Conservation (phyloP, 2,888 invertebrate species). For the Merodon equestris region DNA sequence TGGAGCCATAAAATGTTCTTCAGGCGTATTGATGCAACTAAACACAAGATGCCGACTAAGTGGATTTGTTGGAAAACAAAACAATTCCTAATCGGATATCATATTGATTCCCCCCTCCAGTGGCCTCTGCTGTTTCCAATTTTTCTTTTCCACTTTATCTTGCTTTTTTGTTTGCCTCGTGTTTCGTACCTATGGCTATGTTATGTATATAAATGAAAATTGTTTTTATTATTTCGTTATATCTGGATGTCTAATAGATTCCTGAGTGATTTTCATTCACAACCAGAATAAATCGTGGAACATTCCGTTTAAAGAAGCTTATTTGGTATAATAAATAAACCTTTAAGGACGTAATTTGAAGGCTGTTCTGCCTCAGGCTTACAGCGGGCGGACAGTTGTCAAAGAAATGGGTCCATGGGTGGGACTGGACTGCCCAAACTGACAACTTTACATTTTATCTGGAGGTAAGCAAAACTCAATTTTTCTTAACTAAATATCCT, state of each 20-base stretch:
- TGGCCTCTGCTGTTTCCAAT: not conserved
- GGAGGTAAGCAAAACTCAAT: no score
- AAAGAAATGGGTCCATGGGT: no score
- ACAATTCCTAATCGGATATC: constrained; percentile 31
- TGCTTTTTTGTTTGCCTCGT: not conserved
- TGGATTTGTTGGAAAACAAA: constrained; percentile 25
- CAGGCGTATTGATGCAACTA: constrained; percentile 21
- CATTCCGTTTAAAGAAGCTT: no score
- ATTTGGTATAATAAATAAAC: no score
- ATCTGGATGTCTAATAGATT: constrained; percentile 28
- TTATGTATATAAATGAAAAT: constrained; percentile 32
- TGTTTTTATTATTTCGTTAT: constrained; percentile 14
- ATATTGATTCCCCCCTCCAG: constrained; percentile 18
- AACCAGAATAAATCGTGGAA: not conserved
- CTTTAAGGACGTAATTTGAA: no score
- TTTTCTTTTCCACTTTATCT: constrained; percentile 6
- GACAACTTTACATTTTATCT: no score
- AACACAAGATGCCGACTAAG: constrained; percentile 13
- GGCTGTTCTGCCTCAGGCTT: no score
- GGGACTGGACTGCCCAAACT: no score
- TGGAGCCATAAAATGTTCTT: constrained; percentile 3
- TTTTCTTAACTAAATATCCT: no score
- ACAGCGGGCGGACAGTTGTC: no score
- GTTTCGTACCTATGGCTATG: constrained; percentile 4
- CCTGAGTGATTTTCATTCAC: constrained; percentile 22